Base-by-base conservation (phyloP, 2,113 vertebrate species). In the Nothobranchius furzeri region DNA sequence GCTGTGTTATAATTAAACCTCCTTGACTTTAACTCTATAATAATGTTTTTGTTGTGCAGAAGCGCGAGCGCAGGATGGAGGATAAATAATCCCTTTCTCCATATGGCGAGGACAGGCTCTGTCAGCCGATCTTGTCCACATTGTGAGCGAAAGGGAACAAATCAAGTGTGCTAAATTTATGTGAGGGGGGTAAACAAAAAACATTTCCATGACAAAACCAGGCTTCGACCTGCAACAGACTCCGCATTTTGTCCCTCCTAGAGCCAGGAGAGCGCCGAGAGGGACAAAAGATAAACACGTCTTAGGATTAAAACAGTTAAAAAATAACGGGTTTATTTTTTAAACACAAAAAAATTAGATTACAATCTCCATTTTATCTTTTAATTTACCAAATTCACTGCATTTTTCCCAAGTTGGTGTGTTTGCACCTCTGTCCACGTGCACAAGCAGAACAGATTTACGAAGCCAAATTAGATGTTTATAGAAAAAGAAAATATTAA, bases 131-230 rank as follows among this genome's bases (percentile, higher is more conserved):
- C 93, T 88, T 95, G 94, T 95, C 95, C 92, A 95, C 93, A 94
- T 92, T 94, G 94, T 94, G 92, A 83, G 91, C 87, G 85, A 95
- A 95, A 95, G 93, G 93, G 95, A 96, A 95, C 94, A 96, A 96
- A 94, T 95, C 93, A 95, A 96, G 95, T 96, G 96, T 95, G 95
- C 94, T 93, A 95, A 95, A 96, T 95, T 94, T 95, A 94, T 93
- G 95, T 95, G 94, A 93, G 94, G 94, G 94, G 94, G 94, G 94
- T 94, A 97, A 97, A 96, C 94, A 96, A 95, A 86, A 93, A 90
- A 76, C 89, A 98, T 98, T 97, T 96, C 94, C 95, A 96, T 98
- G 89, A 98, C 95, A 98, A 97, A 95, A 96, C 92, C 92, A 85
- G 92, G 92, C 94, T 95, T 84, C 95, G 94, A 94, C 94, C 90